Evolutionary conservation across 2,888 invertebrate genomes (phyloP).

Genomic region (Himalopsyche tibetana): DNA sequence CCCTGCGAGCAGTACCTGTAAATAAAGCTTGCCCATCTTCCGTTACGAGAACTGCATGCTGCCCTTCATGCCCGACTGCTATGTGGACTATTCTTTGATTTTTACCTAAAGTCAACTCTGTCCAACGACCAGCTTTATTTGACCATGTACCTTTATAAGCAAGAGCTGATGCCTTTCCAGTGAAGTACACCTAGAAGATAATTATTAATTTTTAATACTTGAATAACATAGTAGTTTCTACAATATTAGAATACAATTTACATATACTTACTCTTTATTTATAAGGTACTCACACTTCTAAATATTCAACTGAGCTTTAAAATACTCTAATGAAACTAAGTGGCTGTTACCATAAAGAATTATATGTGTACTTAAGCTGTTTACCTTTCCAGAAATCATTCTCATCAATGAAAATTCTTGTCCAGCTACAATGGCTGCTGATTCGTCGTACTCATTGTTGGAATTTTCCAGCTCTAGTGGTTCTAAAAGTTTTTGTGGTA

Average conservation of each 20-base stretch:
- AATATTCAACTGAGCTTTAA: constrained; percentile 1
- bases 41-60: constrained; percentile 92
- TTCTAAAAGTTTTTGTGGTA: constrained; percentile 70
- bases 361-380: not conserved
- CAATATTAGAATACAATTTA: too few relatives aligned
- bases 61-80: constrained; percentile 94
- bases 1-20: constrained; percentile 90
- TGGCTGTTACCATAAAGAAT: not conserved
- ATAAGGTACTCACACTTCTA: constrained; percentile 41
- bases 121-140: constrained; percentile 79
- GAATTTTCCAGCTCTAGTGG: constrained; percentile 78
- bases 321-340: constrained; percentile 27
- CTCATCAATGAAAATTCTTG: constrained; percentile 93
- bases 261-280: not conserved
- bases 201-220: constrained; percentile 8
- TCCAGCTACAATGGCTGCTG: constrained; percentile 86
- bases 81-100: constrained; percentile 82
- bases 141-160: constrained; percentile 84
- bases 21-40: constrained; percentile 93
- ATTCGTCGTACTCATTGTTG: constrained; percentile 85
- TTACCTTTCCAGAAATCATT: constrained; percentile 90
- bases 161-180: constrained; percentile 90
- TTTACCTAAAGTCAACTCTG: constrained; percentile 76
- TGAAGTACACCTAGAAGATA: constrained; percentile 83
- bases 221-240: too few relatives aligned